Percentiles rank a stretch among this genome's conserved stretches.
Conservation (phyloP, 2,888 invertebrate genomes). For the Drosophila bunnanda region DNA sequence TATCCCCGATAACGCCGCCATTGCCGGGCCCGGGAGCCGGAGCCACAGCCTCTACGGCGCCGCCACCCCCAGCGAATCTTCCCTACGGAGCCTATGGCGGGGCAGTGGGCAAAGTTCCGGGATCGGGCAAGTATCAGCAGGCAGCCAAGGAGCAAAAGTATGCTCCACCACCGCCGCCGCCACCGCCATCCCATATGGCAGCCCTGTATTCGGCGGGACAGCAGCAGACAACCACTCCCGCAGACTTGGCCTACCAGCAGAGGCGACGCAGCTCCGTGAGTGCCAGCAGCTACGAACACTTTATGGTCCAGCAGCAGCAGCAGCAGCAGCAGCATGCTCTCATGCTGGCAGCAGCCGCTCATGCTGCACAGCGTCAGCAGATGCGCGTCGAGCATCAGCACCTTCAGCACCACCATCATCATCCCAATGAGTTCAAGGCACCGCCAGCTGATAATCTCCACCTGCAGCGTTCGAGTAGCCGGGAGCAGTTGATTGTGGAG, state of each 20-base stretch:
- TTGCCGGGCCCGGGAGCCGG: slow-evolving; percentile 64
- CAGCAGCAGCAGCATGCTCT: slow-evolving; percentile 73
- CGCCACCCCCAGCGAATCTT: slow-evolving; percentile 71
- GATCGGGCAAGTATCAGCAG: slow-evolving; percentile 60
- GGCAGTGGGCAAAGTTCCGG: slow-evolving; percentile 23
- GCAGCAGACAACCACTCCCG: slow-evolving; percentile 30
- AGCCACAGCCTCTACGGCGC: slow-evolving; percentile 66
- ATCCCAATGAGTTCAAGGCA: slow-evolving; percentile 81
- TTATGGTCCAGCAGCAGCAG: slow-evolving; percentile 78
- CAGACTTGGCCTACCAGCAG: slow-evolving; percentile 79
- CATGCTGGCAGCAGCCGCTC: slow-evolving; percentile 58
- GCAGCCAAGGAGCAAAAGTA: slow-evolving; percentile 64
- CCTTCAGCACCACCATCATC: slow-evolving; percentile 56
- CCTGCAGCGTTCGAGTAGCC: slow-evolving; percentile 79
- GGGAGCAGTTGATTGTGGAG: slow-evolving; percentile 71
- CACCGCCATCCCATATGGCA: slow-evolving; percentile 63
- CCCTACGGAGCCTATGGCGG: slow-evolving; percentile 68
- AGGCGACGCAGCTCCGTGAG: slow-evolving; percentile 80
- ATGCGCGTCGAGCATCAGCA: slow-evolving; percentile 43
- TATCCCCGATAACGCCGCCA: slow-evolving; percentile 84
- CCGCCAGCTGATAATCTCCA: slow-evolving; percentile 74
- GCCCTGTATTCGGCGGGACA: slow-evolving; percentile 58
- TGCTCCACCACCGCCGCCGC: slow-evolving; percentile 60
- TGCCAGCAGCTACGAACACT: slow-evolving; percentile 80
- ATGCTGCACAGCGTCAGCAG: slow-evolving; percentile 68